Percentiles rank a stretch among this genome's conserved stretches.
These are phyloP conservation scores for Rousettus leschenaultii DNA, from an alignment of 2,113 vertebrate genomes.

Conservation along the genomic window DNA sequence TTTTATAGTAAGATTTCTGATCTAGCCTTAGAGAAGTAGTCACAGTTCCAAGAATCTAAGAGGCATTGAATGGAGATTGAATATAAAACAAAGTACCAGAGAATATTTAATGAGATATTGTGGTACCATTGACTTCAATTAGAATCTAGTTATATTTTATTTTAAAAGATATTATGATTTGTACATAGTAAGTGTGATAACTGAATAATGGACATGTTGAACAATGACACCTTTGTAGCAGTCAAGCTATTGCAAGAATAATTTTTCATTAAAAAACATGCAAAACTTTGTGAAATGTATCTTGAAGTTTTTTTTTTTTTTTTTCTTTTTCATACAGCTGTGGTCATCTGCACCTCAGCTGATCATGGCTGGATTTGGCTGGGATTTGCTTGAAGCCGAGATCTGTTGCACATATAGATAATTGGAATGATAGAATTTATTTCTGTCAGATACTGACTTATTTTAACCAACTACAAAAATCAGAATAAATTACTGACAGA, in stretches of 20 bases:
- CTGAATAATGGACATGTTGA: neutral
- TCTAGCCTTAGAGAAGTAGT: neutral
- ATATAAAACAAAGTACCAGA: neutral
- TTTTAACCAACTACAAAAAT: slow-evolving; percentile 16
- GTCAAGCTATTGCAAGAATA: neutral
- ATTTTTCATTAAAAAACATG: neutral
- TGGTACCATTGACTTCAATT: neutral
- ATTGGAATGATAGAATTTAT: neutral
- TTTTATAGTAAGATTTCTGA: neutral
- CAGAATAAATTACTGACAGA: slow-evolving; percentile 3
- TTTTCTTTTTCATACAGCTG: neutral
- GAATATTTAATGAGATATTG: neutral
- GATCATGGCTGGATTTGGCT: neutral
- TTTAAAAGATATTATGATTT: neutral
- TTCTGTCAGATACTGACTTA: neutral
- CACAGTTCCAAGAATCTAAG: neutral
- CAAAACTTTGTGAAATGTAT: neutral
- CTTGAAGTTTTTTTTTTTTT: neutral
- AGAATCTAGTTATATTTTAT: neutral
- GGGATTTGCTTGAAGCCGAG: neutral
- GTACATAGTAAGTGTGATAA: neutral
- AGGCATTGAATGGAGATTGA: neutral
- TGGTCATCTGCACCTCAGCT: neutral
- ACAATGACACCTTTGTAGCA: neutral
- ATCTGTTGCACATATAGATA: neutral